A percentile compares a stretch with the other conserved stretches of the same genome.
Conservation (phyloP, 2,113 vertebrate species). For the Rhinoptilus africanus region DNA sequence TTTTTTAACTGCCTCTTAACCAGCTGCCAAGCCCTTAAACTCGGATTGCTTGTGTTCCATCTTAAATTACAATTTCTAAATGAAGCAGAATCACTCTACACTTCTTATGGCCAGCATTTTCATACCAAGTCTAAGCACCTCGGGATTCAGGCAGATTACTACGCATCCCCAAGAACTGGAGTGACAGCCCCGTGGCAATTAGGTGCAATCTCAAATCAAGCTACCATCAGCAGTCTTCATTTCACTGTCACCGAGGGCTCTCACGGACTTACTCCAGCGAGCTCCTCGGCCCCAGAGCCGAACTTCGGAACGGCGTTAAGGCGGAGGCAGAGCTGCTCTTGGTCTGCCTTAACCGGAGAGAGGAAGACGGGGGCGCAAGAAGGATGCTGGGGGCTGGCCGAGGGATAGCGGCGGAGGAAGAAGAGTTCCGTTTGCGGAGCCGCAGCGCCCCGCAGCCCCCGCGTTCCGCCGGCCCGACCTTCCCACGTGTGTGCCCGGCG, state of each 20-base stretch:
- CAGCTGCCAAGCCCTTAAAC: neutral
- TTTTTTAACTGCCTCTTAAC: neutral
- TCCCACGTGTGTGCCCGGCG: neutral
- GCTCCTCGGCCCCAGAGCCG: no score
- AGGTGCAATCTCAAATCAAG: neutral
- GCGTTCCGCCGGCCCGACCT: no score
- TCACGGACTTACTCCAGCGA: rapidly evolving
- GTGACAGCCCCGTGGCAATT: rapidly evolving
- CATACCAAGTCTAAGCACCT: neutral
- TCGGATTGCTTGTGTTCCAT: neutral
- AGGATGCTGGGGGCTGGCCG: neutral
- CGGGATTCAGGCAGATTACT: no score
- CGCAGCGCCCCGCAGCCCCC: neutral
- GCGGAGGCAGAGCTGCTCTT: rapidly evolving
- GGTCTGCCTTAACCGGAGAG: no score
- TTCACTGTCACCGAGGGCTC: rapidly evolving
- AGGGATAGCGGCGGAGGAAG: rapidly evolving
- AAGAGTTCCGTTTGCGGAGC: neutral
- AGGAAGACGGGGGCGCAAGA: rapidly evolving
- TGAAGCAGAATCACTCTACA: neutral
- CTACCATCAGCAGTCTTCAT: rapidly evolving
- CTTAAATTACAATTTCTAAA: neutral
- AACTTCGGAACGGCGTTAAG: rapidly evolving
- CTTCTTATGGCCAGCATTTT: neutral
- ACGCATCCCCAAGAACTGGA: no score